Evolutionary conservation across 2,797 vertebrate genomes (phyloP).

Genomic region (Girardinus metallicus): DNA sequence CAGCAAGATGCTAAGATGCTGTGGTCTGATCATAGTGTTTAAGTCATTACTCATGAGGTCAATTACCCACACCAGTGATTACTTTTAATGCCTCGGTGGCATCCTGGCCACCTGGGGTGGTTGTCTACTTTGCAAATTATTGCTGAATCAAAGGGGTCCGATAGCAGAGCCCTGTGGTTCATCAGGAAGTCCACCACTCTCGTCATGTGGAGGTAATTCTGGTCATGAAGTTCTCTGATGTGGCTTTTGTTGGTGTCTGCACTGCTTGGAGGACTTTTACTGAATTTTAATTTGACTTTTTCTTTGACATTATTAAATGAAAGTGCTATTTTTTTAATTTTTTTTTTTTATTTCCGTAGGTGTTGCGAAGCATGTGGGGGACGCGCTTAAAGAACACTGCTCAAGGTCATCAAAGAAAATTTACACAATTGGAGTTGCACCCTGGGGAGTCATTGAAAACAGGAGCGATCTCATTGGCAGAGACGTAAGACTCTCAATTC

Average conservation of each 20-base stretch:
- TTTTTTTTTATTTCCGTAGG: conserved; percentile 63
- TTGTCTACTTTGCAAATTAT: conserved; percentile 57
- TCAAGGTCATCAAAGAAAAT: conserved; percentile 97
- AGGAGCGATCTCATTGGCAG: conserved; percentile 96
- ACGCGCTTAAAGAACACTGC: conserved; percentile 95
- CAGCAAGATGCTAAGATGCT: conserved; percentile 55
- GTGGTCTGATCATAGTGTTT: conserved; percentile 78
- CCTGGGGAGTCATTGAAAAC: conserved; percentile 99
- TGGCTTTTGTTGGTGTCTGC: background rate
- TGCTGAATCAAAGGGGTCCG: conserved; percentile 54
- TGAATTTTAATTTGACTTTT: background rate
- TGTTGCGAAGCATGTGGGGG: conserved; percentile 98
- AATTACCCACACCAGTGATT: conserved; percentile 78
- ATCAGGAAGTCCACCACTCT: conserved; percentile 29
- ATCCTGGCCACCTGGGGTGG: conserved; percentile 46
- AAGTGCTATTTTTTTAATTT: no score
- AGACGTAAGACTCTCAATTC: conserved; percentile 86
- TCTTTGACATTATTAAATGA: background rate
- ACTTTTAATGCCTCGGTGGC: conserved; percentile 65
- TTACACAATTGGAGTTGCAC: conserved; percentile 97
- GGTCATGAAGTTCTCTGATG: conserved; percentile 20
- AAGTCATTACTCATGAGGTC: conserved; percentile 72
- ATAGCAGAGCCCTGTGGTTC: conserved; percentile 53
- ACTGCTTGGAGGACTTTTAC: background rate
- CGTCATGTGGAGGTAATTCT: conserved; percentile 11